These are phyloP conservation scores for Kuschelorhynchus macadamiae DNA, from an alignment of 2,888 invertebrate species.

Conservation along the genomic window DNA sequence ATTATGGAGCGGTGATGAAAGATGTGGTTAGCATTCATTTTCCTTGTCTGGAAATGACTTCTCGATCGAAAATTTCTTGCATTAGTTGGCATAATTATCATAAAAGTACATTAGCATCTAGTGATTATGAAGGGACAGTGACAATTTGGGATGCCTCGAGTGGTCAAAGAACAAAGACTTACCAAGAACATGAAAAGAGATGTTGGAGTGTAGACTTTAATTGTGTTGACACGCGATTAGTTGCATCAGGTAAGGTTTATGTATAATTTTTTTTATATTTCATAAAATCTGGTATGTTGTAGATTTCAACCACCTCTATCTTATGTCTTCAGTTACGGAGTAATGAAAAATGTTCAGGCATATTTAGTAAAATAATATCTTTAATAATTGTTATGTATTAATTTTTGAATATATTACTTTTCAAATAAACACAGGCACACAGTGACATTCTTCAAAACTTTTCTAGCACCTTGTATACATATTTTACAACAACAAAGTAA, in stretches of 20 bases:
- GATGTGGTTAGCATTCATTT: slow-evolving; percentile 93
- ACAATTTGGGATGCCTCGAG: slow-evolving; percentile 93
- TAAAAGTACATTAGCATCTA: slow-evolving; percentile 88
- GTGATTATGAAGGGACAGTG: slow-evolving; percentile 95
- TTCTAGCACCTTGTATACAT: no score
- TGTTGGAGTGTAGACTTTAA: slow-evolving; percentile 98
- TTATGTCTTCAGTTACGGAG: no score
- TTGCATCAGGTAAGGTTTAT: slow-evolving; percentile 88
- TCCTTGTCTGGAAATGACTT: slow-evolving; percentile 92
- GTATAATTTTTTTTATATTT: no score
- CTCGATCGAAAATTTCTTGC: slow-evolving; percentile 94
- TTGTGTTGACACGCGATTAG: slow-evolving; percentile 87
- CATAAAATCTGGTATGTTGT: no score
- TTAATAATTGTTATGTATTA: no score
- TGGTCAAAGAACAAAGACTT: slow-evolving; percentile 80
- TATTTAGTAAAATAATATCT: no score
- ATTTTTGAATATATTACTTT: no score
- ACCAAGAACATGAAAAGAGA: slow-evolving; percentile 93
- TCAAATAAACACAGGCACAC: no score
- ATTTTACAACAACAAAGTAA: no score
- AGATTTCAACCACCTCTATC: no score
- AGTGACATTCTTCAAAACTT: no score
- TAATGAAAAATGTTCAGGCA: no score
- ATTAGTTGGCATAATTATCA: slow-evolving; percentile 95
- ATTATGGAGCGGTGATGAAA: slow-evolving; percentile 87